Evolutionary conservation across 2,888 invertebrate species (phyloP), one percentile per base, ranked within the genome.

Genomic region (Acronicta leporina): DNA sequence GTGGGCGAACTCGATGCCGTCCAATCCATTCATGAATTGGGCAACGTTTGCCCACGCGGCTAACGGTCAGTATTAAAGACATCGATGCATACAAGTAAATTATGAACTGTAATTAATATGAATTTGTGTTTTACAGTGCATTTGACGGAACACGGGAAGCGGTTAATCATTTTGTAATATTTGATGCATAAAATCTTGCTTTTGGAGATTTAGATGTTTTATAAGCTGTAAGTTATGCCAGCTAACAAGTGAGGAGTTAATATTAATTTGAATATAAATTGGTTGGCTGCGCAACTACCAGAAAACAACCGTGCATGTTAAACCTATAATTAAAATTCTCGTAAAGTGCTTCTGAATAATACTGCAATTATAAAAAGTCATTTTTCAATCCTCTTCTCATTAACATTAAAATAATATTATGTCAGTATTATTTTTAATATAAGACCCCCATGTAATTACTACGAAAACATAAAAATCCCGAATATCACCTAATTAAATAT

Each of bases 11-110:
- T 70, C 54, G 89, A 76, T 83, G 82, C 75, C 72, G 87, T 81
- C 88, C 86, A 81, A 82, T 88, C 88, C 94, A 94, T 94, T 94
- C 94, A 94, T 92, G 89, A 86, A 88, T 93, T 93, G 91, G 90
- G 92, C 88, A 92, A 93, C 69, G 58, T 55, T 70, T 50, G 80
- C 92, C 92, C 88, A 92, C 92, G 89, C 92, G 66, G 35, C 57
- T 91, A 92, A 91, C 92, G 91, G 92, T 81, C 61, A 76, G 63
- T 77, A 82, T 81, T 83, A 83, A 82, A 84, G 78, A 80, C 81
- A 51, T 76, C 74, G 76, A 73, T 76, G 74, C 68, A 71, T 75
- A 77, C 81, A 82, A 84, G 84, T 91, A 90, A 91, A 90, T 90
- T 89, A 88, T 82, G 78, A 78, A 79, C 77, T 85, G 86, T 90